phyloP scores from a whole-genome alignment of 2,797 vertebrate species.

The Mycteria americana region DNA sequence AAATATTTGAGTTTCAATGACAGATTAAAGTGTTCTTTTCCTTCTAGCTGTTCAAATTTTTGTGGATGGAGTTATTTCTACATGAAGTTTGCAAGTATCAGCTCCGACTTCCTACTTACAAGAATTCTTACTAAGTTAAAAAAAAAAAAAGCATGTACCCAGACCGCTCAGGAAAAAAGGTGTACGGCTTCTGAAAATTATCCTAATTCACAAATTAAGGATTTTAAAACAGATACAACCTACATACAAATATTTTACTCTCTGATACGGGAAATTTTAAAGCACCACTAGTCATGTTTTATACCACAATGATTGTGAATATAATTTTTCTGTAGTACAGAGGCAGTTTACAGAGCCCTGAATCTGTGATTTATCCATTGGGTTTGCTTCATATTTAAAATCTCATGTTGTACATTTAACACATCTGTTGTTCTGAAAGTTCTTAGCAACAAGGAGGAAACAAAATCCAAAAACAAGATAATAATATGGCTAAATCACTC shows the following conservation, averaged over 20 bases:
- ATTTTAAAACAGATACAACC: not conserved
- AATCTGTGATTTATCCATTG: not conserved
- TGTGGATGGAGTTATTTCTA: not conserved
- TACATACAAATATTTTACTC: not conserved
- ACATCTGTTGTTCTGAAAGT: constrained; percentile 7
- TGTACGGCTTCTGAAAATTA: not conserved
- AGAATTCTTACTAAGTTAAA: not conserved
- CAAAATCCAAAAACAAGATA: not conserved
- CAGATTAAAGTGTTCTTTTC: not conserved
- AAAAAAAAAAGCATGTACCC: not conserved
- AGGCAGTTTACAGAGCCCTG: not conserved
- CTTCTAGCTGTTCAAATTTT: not conserved
- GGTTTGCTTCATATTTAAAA: not conserved
- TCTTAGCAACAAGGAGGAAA: not conserved
- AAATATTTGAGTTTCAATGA: not conserved
- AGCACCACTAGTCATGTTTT: not conserved
- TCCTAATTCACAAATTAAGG: not conserved
- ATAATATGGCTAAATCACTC: not conserved
- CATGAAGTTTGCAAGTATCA: not conserved
- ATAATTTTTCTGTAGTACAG: not conserved
- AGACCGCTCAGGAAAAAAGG: not conserved
- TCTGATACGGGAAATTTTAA: not conserved
- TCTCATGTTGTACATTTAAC: constrained; percentile 16
- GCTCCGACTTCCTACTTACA: not conserved
- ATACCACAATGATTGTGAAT: not conserved